Conservation (phyloP, 2,113 vertebrate species). For the Laticauda colubrina region DNA sequence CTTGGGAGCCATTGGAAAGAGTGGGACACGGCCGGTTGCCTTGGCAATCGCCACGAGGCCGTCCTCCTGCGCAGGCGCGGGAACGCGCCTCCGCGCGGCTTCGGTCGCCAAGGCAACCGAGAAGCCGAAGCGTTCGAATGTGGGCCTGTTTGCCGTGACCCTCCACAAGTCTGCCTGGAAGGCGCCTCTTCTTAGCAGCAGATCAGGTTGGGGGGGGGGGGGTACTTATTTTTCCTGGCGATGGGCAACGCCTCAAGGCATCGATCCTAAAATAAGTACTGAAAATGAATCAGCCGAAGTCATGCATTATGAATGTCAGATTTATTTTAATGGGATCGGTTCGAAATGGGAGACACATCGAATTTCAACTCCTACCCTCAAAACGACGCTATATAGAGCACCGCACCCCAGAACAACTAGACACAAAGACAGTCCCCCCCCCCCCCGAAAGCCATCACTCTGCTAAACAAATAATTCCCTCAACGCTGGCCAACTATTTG, state of each 20-base stretch:
- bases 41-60: constrained; percentile 38
- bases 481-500: no score
- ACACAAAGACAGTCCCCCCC: no score
- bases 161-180: background rate
- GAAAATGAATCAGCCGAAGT: background rate
- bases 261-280: background rate
- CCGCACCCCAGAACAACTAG: no score
- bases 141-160: background rate
- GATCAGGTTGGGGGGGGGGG: background rate
- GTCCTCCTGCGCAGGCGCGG: background rate
- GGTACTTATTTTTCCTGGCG: background rate
- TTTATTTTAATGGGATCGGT: background rate
- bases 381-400: no score
- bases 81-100: background rate
- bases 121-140: background rate
- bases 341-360: background rate
- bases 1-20: constrained; percentile 63
- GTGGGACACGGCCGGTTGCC: constrained; percentile 28
- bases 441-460: no score
- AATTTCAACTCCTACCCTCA: no score
- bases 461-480: no score
- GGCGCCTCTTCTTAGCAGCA: background rate
- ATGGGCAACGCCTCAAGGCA: no score
- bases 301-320: background rate
- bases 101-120: background rate